Base-by-base conservation (phyloP, 2,888 invertebrate species). In the Ferdinandea cuprea region DNA sequence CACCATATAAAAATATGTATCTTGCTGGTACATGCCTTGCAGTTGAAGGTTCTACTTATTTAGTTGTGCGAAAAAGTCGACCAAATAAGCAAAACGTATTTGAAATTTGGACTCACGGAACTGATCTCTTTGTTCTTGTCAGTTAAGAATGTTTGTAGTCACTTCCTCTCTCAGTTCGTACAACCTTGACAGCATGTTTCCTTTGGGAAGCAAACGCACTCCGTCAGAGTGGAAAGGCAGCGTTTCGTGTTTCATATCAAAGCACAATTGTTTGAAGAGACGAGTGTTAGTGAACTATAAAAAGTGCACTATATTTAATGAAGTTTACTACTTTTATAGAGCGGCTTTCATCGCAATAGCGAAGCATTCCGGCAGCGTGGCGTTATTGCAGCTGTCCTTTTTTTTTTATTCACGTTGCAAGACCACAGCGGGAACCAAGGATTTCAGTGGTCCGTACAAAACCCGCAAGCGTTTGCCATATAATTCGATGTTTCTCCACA, bases 181-280 rank as follows among this genome's bases (percentile, higher is more conserved):
- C 56, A 56, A 56, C 37, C 56, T 56, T 56, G 37, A 37, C 56
- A 56, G 37, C n/a, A n/a, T n/a, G n/a, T n/a, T n/a, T n/a, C n/a
- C n/a, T n/a, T n/a, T n/a, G n/a, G n/a, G n/a, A n/a, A n/a, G n/a
- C n/a, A n/a, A n/a, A n/a, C n/a, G n/a, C n/a, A n/a, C n/a, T n/a
- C n/a, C n/a, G n/a, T n/a, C n/a, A n/a, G n/a, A n/a, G n/a, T n/a
- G n/a, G n/a, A n/a, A n/a, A n/a, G 21, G 46, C 46, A 50, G 28
- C 25, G 50, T 50, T 50, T 50, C 40, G 8, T 58, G n/a, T 40
- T 58, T 58, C 40, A 17, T 52, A 15, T 52, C 15, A 52, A 32
- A 52, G 17, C 50, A 48, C 28, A 30, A 30, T 50, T 50, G 13
- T 52, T 52, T 52, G 32, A 52, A 32, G 32, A 30, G 52, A 32